Evolutionary conservation across 2,888 invertebrate species (phyloP).

Genomic region (Asteroscopus sphinx): DNA sequence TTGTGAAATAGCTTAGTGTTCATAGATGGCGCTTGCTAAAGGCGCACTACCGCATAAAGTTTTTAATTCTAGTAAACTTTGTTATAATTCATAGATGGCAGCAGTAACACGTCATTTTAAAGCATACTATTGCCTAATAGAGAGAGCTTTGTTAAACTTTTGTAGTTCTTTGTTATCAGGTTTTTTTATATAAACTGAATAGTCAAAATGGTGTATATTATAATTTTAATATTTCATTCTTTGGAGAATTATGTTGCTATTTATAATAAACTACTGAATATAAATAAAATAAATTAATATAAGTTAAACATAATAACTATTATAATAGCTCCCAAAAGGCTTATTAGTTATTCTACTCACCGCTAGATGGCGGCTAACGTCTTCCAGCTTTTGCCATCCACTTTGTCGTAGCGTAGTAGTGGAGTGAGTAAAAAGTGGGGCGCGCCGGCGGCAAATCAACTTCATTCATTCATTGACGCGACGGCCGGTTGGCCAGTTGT

Average conservation of each 20-base stretch:
- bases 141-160: slow-evolving; percentile 29
- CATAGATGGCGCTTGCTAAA: not conserved
- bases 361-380: slow-evolving; percentile 51
- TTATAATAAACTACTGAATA: no score
- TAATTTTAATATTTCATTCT: no score
- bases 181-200: no score
- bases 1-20: no score
- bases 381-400: slow-evolving; percentile 27
- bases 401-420: slow-evolving; percentile 60
- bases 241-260: no score
- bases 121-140: slow-evolving; percentile 58
- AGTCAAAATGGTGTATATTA: no score
- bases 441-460: slow-evolving; percentile 64
- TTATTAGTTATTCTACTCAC: slow-evolving; percentile 29
- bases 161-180: not conserved
- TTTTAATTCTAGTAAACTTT: fast-evolving
- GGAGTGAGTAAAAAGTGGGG: slow-evolving; percentile 57
- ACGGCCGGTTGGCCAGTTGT: slow-evolving; percentile 73
- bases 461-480: slow-evolving; percentile 80
- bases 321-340: not conserved
- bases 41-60: not conserved
- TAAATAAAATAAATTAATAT: not conserved
- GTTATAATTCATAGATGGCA: slow-evolving; percentile 6
- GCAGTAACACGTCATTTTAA: not conserved
- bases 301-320: not conserved